Percentiles rank a stretch among this genome's conserved stretches.
phyloP scores from a whole-genome alignment of 2,113 vertebrate species.

The Plecturocebus donacophilus region DNA sequence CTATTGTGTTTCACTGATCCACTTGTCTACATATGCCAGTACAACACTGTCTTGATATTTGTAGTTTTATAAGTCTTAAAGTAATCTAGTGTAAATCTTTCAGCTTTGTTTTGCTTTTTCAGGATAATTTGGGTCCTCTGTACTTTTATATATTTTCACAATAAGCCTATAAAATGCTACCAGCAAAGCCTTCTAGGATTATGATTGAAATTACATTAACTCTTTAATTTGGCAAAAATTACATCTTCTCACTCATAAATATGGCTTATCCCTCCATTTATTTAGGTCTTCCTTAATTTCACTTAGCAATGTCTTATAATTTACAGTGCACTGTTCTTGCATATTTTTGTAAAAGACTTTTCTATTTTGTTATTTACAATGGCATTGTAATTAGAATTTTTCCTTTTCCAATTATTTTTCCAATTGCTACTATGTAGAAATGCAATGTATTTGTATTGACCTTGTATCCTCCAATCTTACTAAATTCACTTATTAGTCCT shows the following conservation, averaged over 20 bases:
- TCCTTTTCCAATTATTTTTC: not conserved
- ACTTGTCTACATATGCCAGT: not conserved
- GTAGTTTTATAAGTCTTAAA: not conserved
- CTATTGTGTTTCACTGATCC: not conserved
- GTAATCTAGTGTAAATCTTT: not conserved
- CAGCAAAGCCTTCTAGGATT: not conserved
- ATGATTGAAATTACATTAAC: not conserved
- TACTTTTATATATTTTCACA: not conserved
- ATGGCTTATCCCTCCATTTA: not conserved
- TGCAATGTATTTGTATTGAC: not conserved
- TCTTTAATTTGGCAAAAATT: not conserved
- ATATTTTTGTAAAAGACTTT: not conserved
- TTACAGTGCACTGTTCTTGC: not conserved
- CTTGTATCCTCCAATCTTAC: not conserved
- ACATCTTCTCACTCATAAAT: not conserved
- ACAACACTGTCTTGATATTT: not conserved
- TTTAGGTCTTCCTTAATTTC: not conserved
- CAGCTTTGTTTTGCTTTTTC: not conserved
- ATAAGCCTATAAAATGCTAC: not conserved
- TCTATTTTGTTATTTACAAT: not conserved
- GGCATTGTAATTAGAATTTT: not conserved
- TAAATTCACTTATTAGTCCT: not conserved
- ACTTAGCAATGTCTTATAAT: not conserved
- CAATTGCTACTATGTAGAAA: not conserved
- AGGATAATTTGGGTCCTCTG: not conserved